Evolutionary conservation across 2,888 invertebrate genomes (phyloP), one percentile per base, ranked within the genome.

Genomic region (Leptodirus hochenwartii): DNA sequence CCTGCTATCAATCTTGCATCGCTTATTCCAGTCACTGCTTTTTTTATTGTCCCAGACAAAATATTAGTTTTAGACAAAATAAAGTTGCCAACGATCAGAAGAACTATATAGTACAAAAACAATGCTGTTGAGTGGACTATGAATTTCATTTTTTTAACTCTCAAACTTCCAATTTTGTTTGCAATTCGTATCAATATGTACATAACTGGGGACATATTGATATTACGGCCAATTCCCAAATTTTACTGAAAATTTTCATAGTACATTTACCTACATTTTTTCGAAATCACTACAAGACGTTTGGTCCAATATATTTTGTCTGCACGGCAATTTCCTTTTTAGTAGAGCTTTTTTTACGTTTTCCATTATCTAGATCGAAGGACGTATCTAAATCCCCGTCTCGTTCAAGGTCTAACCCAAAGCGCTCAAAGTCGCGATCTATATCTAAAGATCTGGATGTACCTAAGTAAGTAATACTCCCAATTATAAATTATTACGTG

Each of bases 371-470:
- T 48, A 70, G 69, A 60, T 70, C 69, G 36, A 64, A 68, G 45
- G 69, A 68, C 47, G 61, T 62, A 37, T 69, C 67, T 37, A 69
- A 69, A 50, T 69, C 70, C 31, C 68, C 69, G 51, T 69, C 71
- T 31, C 66, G 69, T 45, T 68, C 69, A 41, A 57, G 62, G 42
- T 65, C 66, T 40, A 59, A 61, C 49, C 52, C 56, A 43, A 61
- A 61, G 49, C 52, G 60, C 45, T 61, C 62, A 35, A 62, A 62
- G 44, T 64, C 64, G 39, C 54, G 62, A 47, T 63, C 64, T 39
- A 56, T 54, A 47, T 63, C 64, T 38, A 60, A 60, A 48, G 57
- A 57, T 41, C 61, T 59, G 49, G 59, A 54, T 44, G 56, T 56
- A 46, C 58, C 58, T 37, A 60, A 59, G 59, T 60, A 53, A 56